These are phyloP conservation scores for Aspidiotus destructor DNA, from an alignment of 2,888 invertebrate species.

Conservation along the genomic window DNA sequence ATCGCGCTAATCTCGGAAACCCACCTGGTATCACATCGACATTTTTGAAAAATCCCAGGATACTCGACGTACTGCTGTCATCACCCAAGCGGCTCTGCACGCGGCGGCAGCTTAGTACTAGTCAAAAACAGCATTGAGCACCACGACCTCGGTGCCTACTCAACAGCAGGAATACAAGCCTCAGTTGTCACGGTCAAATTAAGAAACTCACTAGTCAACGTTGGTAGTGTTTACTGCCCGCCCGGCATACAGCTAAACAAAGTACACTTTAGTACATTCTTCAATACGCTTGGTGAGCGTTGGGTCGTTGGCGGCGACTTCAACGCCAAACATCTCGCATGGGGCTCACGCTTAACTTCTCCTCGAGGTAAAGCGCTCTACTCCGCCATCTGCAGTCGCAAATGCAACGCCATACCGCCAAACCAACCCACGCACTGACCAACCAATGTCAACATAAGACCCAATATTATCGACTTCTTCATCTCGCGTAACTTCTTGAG, in stretches of 20 bases:
- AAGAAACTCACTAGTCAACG: constrained; percentile 3
- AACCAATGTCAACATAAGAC: constrained; percentile 35
- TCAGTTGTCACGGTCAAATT: constrained; percentile 5
- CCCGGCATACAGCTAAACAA: constrained; percentile 3
- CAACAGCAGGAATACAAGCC: constrained; percentile 9
- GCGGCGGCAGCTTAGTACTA: neutral
- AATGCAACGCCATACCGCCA: constrained; percentile 28
- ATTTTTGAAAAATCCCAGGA: neutral
- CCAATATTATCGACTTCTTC: constrained; percentile 36
- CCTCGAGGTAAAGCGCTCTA: constrained; percentile 25
- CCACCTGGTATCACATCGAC: neutral
- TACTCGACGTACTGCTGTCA: neutral
- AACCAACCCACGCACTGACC: constrained; percentile 37
- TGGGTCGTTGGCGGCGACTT: neutral
- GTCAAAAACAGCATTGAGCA: constrained; percentile 5
- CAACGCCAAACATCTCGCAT: constrained; percentile 35
- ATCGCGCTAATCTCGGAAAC: neutral
- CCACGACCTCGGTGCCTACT: constrained; percentile 4
- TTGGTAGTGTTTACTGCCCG: constrained; percentile 5
- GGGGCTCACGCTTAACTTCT: constrained; percentile 37
- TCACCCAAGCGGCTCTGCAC: neutral
- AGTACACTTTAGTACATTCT: neutral
- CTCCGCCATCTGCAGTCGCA: neutral
- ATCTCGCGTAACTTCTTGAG: constrained; percentile 33
- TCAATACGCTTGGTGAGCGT: constrained; percentile 2